phyloP scores from a whole-genome alignment of 2,113 vertebrate species.

The Oncorhynchus nerka region DNA sequence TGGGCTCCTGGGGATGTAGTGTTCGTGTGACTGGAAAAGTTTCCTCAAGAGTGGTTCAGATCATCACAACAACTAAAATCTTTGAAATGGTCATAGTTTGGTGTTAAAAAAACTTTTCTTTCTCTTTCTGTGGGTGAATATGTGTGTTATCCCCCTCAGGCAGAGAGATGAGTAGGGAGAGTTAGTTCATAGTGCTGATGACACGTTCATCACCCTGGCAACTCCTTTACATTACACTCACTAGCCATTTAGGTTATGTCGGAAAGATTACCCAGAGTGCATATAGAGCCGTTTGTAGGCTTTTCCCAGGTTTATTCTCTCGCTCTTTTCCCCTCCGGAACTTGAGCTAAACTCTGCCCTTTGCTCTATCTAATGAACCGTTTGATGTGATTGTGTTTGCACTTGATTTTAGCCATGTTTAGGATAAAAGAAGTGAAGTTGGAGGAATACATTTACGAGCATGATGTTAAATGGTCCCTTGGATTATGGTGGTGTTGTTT shows the following conservation, averaged over 20 bases:
- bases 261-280: slow-evolving; percentile 1
- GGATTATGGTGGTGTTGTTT: not conserved
- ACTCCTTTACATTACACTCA: slow-evolving; percentile 25
- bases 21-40: not conserved
- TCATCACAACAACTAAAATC: not conserved
- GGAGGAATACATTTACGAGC: not conserved
- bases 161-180: not conserved
- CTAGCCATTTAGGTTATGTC: slow-evolving; percentile 39
- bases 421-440: not conserved
- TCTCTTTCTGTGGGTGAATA: too few relatives aligned
- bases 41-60: not conserved
- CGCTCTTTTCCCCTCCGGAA: not conserved
- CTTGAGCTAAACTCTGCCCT: not conserved
- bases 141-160: too few relatives aligned
- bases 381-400: not conserved
- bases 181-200: not conserved
- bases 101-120: not conserved
- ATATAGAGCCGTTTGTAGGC: slow-evolving; percentile 12
- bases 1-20: not conserved
- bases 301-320: not conserved
- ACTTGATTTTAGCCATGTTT: not conserved
- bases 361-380: not conserved
- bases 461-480: slow-evolving; percentile 10
- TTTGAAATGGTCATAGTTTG: not conserved
- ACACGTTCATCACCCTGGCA: not conserved